Percentiles rank a stretch among this genome's conserved stretches.
Evolutionary conservation across 2,797 vertebrate genomes (phyloP).

Genomic region (Crypturellus tataupa): DNA sequence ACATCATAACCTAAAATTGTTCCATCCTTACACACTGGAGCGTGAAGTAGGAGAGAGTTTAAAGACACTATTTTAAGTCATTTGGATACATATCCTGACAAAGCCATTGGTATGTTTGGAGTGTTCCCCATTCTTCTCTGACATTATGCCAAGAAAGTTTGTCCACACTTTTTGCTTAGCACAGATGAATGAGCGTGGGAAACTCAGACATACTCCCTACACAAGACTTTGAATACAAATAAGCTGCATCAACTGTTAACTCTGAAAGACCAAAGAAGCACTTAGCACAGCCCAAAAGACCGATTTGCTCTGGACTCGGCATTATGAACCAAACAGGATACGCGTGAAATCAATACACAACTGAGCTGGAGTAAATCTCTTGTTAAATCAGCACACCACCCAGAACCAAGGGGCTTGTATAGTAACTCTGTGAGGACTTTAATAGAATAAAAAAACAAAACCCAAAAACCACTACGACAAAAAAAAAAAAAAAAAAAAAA

Average conservation of each 20-base stretch:
- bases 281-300: conserved; percentile 57
- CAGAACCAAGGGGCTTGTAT: conserved; percentile 27
- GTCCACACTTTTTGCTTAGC: conserved; percentile 37
- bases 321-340: conserved; percentile 66
- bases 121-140: conserved; percentile 26
- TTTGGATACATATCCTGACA: conserved; percentile 2
- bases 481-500: background rate
- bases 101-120: conserved; percentile 37
- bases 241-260: conserved; percentile 18
- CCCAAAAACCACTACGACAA: no score
- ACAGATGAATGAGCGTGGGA: conserved; percentile 51
- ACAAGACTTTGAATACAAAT: conserved; percentile 42
- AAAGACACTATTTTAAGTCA: background rate
- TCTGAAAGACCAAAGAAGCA: conserved; percentile 32
- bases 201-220: conserved; percentile 17
- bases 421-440: conserved; percentile 23
- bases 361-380: conserved; percentile 60
- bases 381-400: conserved; percentile 42
- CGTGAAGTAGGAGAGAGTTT: conserved; percentile 23
- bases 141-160: conserved; percentile 29
- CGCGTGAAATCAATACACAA: conserved; percentile 68
- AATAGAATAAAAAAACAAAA: conserved; percentile 1
- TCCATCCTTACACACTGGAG: background rate
- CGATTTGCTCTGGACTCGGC: conserved; percentile 48
- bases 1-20: background rate